phyloP scores from a whole-genome alignment of 2,888 invertebrate species.

The Zelleria hepariella region DNA sequence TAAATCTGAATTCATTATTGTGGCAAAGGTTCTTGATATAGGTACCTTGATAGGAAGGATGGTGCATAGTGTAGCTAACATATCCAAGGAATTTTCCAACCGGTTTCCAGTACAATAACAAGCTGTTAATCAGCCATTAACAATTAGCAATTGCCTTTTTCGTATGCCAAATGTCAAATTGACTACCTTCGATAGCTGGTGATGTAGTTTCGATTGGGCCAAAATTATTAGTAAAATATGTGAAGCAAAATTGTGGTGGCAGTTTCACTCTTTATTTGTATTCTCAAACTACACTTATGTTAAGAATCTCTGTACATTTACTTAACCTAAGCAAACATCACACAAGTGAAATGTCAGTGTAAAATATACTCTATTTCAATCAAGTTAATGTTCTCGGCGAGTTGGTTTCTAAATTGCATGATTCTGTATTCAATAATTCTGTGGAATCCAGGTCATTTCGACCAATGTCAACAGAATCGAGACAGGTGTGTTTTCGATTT shows the following conservation, averaged over 20 bases:
- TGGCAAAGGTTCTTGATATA: neutral
- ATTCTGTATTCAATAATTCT: conserved; percentile 10
- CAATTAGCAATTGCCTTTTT: too few species aligned
- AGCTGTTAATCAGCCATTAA: too few species aligned
- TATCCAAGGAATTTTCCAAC: too few species aligned
- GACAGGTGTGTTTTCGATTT: neutral
- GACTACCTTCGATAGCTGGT: too few species aligned
- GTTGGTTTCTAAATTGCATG: neutral
- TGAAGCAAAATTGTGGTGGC: neutral
- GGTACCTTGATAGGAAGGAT: neutral
- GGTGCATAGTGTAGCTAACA: too few species aligned
- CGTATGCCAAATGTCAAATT: too few species aligned
- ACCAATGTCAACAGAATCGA: neutral
- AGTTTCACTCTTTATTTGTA: too few species aligned
- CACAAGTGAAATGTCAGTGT: neutral
- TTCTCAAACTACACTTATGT: neutral
- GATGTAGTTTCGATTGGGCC: too few species aligned
- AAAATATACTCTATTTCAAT: neutral
- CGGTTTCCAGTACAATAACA: too few species aligned
- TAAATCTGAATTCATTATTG: neutral
- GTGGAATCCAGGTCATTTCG: neutral
- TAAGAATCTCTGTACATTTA: neutral
- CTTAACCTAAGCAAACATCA: neutral
- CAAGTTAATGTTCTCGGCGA: neutral
- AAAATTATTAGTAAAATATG: too few species aligned